Percentiles rank a stretch among this genome's conserved stretches.
phyloP scores from a whole-genome alignment of 1,140 invertebrate species.

The Eumeta japonica region DNA sequence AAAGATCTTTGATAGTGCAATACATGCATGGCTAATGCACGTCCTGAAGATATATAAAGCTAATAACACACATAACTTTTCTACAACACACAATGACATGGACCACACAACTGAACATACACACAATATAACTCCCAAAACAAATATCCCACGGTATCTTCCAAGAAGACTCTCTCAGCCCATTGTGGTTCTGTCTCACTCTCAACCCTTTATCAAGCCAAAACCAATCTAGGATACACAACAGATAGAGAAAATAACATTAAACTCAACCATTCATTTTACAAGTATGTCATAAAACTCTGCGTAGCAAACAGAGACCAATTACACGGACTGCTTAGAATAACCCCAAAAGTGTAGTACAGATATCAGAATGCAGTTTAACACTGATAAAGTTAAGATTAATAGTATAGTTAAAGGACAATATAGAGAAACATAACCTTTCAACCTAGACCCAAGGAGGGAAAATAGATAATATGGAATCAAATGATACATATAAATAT shows the following conservation, averaged over 20 bases:
- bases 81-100: not conserved
- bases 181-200: too few relatives aligned
- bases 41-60: not conserved
- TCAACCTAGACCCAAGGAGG: too few relatives aligned
- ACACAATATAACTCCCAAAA: too few relatives aligned
- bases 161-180: not conserved
- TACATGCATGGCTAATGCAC: not conserved
- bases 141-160: too few relatives aligned
- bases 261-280: too few relatives aligned
- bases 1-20: not conserved
- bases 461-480: too few relatives aligned
- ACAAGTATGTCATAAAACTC: not conserved
- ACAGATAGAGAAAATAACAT: too few relatives aligned
- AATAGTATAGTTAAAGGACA: too few relatives aligned
- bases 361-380: too few relatives aligned
- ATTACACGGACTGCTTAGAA: not conserved
- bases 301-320: too few relatives aligned
- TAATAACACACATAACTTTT: not conserved
- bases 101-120: not conserved
- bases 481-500: too few relatives aligned
- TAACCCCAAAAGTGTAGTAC: not conserved
- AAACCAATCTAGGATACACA: not conserved
- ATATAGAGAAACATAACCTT: not conserved
- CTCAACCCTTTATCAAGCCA: too few relatives aligned
- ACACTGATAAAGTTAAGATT: not conserved